A percentile compares a stretch with the other conserved stretches of the same genome.
Evolutionary conservation across 2,888 invertebrate genomes (phyloP).

Genomic region (Clitarchus hookeri): DNA sequence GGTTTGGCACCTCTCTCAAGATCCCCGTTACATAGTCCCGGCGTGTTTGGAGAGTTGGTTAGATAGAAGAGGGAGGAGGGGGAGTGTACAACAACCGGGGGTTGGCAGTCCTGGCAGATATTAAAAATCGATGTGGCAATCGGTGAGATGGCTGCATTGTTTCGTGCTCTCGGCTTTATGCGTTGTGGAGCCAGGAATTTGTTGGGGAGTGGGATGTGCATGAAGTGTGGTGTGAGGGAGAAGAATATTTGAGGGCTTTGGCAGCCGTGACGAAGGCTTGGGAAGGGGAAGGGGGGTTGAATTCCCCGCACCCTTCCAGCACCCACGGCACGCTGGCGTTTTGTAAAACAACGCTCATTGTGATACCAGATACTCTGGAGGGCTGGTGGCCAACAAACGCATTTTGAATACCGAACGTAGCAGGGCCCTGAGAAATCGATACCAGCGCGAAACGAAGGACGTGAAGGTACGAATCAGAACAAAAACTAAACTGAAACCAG

Average conservation of each 20-base stretch:
- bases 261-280: background rate
- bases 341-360: slow-evolving; percentile 14
- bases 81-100: background rate
- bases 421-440: background rate
- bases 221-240: background rate
- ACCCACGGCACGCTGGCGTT: background rate
- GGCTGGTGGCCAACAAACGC: background rate
- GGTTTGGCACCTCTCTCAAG: no score
- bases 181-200: no score
- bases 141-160: slow-evolving; percentile 14
- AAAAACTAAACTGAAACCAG: background rate
- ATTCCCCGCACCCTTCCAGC: background rate
- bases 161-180: background rate
- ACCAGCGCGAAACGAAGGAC: background rate
- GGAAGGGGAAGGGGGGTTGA: background rate
- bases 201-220: background rate
- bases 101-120: background rate
- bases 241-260: background rate
- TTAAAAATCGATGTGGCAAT: slow-evolving; percentile 6
- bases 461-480: background rate
- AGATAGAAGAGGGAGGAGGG: no score
- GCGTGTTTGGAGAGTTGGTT: no score
- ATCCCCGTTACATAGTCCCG: no score
- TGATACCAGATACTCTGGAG: slow-evolving; percentile 2
- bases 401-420: background rate